These are phyloP conservation scores for Eupelmus urozonus DNA, from an alignment of 2,888 invertebrate species.

Conservation along the genomic window DNA sequence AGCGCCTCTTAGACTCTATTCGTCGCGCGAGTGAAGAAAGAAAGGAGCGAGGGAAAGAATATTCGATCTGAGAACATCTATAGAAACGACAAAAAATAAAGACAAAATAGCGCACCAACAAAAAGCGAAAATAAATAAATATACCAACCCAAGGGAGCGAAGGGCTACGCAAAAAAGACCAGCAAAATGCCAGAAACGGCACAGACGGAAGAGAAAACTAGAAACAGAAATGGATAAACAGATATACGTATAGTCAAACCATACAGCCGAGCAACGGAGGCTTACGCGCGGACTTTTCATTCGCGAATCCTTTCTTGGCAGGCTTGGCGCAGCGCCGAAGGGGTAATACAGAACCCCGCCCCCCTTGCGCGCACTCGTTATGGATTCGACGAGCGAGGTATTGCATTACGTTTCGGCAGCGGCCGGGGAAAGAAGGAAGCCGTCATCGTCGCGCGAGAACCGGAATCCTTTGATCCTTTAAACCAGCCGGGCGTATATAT, in stretches of 20 bases:
- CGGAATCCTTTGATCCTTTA: slow-evolving; percentile 55
- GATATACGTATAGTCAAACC: not conserved
- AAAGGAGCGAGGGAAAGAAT: not conserved
- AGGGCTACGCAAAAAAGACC: no score
- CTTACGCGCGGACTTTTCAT: slow-evolving; percentile 35
- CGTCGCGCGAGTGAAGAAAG: not conserved
- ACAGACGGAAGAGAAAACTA: not conserved
- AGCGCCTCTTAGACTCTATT: no score
- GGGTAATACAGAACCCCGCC: not conserved
- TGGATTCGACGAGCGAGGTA: slow-evolving; percentile 54
- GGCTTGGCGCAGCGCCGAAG: slow-evolving; percentile 35
- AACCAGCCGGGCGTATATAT: slow-evolving; percentile 36
- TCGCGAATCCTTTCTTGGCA: slow-evolving; percentile 47
- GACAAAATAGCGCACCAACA: not conserved
- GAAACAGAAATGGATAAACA: slow-evolving; percentile 28
- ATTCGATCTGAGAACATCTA: no score
- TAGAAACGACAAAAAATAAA: not conserved
- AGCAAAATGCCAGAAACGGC: not conserved
- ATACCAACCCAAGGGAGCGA: not conserved
- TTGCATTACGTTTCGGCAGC: slow-evolving; percentile 51
- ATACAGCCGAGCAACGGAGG: not conserved
- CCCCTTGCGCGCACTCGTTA: slow-evolving; percentile 34
- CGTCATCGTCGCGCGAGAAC: slow-evolving; percentile 16
- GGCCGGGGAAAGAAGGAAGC: slow-evolving; percentile 16
- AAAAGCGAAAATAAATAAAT: not conserved